Percentiles rank a stretch among this genome's conserved stretches.
Evolutionary conservation across 2,888 invertebrate genomes (phyloP).

Genomic region (Monopis laevigella): DNA sequence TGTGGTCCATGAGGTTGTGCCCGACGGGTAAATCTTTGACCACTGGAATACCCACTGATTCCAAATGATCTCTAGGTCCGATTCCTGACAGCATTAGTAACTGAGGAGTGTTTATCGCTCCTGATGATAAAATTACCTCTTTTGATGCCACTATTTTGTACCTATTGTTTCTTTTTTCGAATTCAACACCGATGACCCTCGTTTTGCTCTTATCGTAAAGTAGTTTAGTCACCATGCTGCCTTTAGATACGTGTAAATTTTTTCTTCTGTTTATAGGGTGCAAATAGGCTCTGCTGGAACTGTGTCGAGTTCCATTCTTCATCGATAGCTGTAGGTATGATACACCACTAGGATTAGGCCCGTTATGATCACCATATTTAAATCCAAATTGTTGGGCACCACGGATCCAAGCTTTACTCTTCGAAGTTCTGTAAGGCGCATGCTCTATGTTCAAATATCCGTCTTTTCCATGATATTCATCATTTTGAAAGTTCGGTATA

Average conservation of each 20-base stretch:
- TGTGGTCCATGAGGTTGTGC: constrained; percentile 75
- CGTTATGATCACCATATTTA: constrained; percentile 70
- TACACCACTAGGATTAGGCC: constrained; percentile 69
- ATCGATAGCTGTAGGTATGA: constrained; percentile 71
- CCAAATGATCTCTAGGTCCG: constrained; percentile 70
- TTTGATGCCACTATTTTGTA: constrained; percentile 69
- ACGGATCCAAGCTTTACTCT: constrained; percentile 67
- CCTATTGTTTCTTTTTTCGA: constrained; percentile 56
- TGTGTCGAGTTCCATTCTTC: constrained; percentile 72
- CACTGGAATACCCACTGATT: constrained; percentile 60
- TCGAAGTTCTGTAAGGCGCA: constrained; percentile 55
- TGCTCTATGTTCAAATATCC: constrained; percentile 68
- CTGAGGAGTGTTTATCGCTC: constrained; percentile 81
- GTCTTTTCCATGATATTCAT: constrained; percentile 58
- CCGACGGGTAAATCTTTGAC: constrained; percentile 71
- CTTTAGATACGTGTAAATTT: constrained; percentile 71
- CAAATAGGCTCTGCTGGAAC: constrained; percentile 74
- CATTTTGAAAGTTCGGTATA: constrained; percentile 62
- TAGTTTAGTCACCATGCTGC: constrained; percentile 68
- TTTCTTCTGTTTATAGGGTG: constrained; percentile 65
- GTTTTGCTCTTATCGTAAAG: constrained; percentile 64
- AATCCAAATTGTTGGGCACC: constrained; percentile 71
- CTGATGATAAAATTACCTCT: constrained; percentile 80
- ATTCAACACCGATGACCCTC: constrained; percentile 68
- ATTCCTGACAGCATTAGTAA: constrained; percentile 83